phyloP scores from a whole-genome alignment of 2,888 invertebrate species.

The Eudasyphora cyanicolor region DNA sequence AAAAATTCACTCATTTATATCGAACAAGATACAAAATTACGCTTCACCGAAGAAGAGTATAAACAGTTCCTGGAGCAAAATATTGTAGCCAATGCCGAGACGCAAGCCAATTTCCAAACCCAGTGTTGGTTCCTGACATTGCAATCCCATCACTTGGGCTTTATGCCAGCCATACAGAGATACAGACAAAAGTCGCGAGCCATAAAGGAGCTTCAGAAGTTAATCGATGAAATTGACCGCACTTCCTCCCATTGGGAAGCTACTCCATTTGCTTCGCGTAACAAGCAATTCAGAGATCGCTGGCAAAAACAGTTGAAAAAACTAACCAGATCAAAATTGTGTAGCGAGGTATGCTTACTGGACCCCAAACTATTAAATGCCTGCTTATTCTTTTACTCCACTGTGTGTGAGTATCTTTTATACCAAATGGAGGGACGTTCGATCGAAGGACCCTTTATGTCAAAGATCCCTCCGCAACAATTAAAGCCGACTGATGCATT shows the following conservation, averaged over 20 bases:
- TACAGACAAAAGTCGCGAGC: constrained; percentile 87
- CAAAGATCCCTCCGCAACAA: constrained; percentile 82
- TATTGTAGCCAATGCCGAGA: constrained; percentile 61
- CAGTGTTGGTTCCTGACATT: constrained; percentile 98
- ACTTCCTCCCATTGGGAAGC: constrained; percentile 92
- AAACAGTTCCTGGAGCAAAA: constrained; percentile 75
- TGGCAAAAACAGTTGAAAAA: constrained; percentile 94
- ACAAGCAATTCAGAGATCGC: constrained; percentile 90
- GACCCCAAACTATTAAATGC: constrained; percentile 91
- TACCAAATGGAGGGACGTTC: constrained; percentile 83
- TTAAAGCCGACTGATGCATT: constrained; percentile 87
- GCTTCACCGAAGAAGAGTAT: constrained; percentile 90
- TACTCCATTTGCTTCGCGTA: constrained; percentile 87
- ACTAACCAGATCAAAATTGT: constrained; percentile 90
- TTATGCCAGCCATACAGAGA: constrained; percentile 93
- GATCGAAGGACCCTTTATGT: constrained; percentile 80
- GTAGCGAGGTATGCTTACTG: constrained; percentile 93
- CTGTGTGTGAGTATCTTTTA: constrained; percentile 90
- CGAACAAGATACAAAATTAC: constrained; percentile 90
- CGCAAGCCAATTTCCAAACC: constrained; percentile 93
- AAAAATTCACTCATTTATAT: constrained; percentile 87
- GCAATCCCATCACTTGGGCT: constrained; percentile 95
- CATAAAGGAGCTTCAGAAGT: constrained; percentile 90
- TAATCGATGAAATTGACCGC: constrained; percentile 90
- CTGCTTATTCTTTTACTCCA: constrained; percentile 92